These are phyloP conservation scores for Hydrochoerus hydrochaeris DNA, from an alignment of 2,113 vertebrate species.

Conservation along the genomic window DNA sequence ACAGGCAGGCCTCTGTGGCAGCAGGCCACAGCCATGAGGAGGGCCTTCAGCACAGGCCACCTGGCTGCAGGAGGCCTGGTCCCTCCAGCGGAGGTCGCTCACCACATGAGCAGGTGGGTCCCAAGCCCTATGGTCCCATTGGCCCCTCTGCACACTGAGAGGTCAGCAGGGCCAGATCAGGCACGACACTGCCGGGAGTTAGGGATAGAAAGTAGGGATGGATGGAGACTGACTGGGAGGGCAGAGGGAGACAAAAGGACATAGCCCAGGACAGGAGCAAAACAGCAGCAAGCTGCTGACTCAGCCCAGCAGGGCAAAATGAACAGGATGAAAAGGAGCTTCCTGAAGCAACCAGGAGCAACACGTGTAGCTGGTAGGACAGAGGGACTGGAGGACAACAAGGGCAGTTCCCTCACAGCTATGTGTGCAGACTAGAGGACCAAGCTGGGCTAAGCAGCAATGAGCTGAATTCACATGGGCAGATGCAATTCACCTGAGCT, in stretches of 20 bases:
- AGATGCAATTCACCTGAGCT: neutral
- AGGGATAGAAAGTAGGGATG: neutral
- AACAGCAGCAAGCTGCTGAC: neutral
- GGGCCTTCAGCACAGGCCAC: accelerated
- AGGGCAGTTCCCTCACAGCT: neutral
- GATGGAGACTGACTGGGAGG: neutral
- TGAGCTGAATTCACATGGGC: neutral
- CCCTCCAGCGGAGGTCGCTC: neutral
- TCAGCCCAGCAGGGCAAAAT: neutral
- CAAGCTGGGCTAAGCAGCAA: neutral
- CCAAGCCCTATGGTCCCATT: neutral
- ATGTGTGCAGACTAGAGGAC: neutral
- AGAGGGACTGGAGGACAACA: neutral
- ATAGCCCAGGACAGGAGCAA: neutral
- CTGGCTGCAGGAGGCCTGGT: neutral
- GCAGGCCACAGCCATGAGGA: neutral
- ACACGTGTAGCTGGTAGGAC: neutral
- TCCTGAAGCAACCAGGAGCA: neutral
- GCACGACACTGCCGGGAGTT: neutral
- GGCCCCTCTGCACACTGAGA: no score
- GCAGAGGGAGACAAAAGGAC: neutral
- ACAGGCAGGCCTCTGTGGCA: neutral
- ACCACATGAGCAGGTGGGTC: slow-evolving; percentile 41
- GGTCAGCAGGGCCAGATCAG: neutral
- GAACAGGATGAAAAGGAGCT: neutral